Evolutionary conservation across 2,888 invertebrate genomes (phyloP), one percentile per base, ranked within the genome.

Genomic region (Drosophila yooni): DNA sequence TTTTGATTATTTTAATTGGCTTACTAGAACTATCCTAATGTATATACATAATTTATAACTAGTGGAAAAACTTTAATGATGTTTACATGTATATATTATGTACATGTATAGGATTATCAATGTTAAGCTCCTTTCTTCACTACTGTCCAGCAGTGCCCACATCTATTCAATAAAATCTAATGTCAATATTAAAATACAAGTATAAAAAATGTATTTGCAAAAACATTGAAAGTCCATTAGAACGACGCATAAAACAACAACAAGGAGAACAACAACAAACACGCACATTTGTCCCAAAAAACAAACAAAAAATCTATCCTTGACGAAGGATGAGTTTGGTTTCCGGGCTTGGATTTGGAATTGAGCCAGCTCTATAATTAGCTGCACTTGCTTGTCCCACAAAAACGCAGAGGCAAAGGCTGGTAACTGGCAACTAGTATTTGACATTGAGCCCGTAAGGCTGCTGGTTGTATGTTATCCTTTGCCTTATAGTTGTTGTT

Each of bases 191-290:
- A 51, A 48, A 50, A 43, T 31, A 58, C 33, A 25, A 52, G 34
- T 33, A 29, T 34, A 63, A 38, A 63, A 66, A 66, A 43, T 48
- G 34, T 60, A 46, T 64, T 72, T 18, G 51, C 18, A 40, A 74
- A 75, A 82, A 87, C 87, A 87, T 83, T 76, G 79, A 87, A 87
- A 90, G 59, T 83, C 90, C 87, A 87, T 87, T 87, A 87, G 75
- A 51, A 21, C 11, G 46, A 46, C 58, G 46, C 38, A 18, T 29
- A 48, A 29, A 50, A 29, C 25, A 29, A 43, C 38, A 56, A 40
- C 8, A 43, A n/a, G n/a, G 15, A 25, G 1, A 25, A 25, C 8
- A 25, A 46, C 15, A 46, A 25, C 46, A 11, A 54, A n/a, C 51
- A 38, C 40, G 46, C 65, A 57, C 51, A 58, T 57, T 52, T 57